Evolutionary conservation across 1,140 invertebrate genomes (phyloP).

Genomic region (Drosophila virilis): DNA sequence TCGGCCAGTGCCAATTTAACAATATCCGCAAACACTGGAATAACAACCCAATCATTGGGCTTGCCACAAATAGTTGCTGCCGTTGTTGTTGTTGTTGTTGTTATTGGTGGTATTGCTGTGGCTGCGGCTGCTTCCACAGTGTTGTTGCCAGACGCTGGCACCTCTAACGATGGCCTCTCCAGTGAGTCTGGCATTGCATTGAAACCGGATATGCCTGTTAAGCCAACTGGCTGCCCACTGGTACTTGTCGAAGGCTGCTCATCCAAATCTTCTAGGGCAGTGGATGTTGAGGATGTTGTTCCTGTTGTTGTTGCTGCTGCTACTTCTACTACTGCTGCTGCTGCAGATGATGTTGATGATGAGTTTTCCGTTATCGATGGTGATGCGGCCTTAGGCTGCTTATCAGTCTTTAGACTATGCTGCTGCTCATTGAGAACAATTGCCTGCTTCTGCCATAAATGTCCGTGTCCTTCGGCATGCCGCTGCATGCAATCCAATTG

Average conservation of each 20-base stretch:
- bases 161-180: constrained; percentile 27
- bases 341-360: constrained; percentile 36
- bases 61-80: constrained; percentile 51
- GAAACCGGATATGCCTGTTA: constrained; percentile 62
- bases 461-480: constrained; percentile 83
- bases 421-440: constrained; percentile 78
- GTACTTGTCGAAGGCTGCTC: constrained; percentile 50
- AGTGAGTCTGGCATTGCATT: constrained; percentile 48
- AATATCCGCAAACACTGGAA: constrained; percentile 84
- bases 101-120: constrained; percentile 43
- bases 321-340: constrained; percentile 3
- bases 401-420: constrained; percentile 67
- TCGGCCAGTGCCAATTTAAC: constrained; percentile 83
- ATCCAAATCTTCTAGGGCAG: constrained; percentile 30
- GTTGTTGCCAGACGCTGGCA: constrained; percentile 31
- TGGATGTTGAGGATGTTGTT: constrained; percentile 7
- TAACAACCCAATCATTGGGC: constrained; percentile 84
- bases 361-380: constrained; percentile 39
- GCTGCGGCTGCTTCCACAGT: constrained; percentile 26
- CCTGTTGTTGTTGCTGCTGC: background rate
- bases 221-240: constrained; percentile 42
- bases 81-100: constrained; percentile 4
- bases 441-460: constrained; percentile 84
- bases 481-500: constrained; percentile 84
- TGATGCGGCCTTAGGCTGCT: constrained; percentile 47